Evolutionary conservation across 2,888 invertebrate species (phyloP), one percentile per base, ranked within the genome.

Genomic region (Ditula angustiorana): DNA sequence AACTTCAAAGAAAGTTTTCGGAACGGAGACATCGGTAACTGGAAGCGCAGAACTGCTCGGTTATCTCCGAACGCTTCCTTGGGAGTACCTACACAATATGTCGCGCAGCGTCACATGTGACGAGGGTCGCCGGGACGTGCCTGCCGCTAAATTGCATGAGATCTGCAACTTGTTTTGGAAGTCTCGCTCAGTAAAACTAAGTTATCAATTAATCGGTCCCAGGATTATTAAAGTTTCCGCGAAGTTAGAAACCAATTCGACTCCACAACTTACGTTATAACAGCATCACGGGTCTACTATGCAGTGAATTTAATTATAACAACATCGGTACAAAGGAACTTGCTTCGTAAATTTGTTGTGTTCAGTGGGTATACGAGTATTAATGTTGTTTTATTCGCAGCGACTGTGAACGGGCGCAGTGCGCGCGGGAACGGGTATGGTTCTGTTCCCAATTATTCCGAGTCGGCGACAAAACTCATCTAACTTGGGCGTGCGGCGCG

Each of bases 401-500:
- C 50, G 19, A 49, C 41, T 23, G 57, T 44, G 10, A 52, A 16
- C 13, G 44, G 21, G 30, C 33, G 61, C 46, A 47, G 26, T 13
- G 41, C 41, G 41, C 49, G 37, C 55, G 26, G 0, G 35, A 64
- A 52, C 52, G 44, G 63, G 56, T 28, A 47, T 21, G 37, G 56
- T 46, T 49, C 58, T 53, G 64, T 53, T 53, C 16, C 59, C 64
- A 64, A 64, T 64, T 64, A 64, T 64, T 64, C 64, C 53, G 63
- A 64, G 52, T 37, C 63, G 28, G 21, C 59, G 64, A 47, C 58
- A 35, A 64, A 64, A 64, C 64, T 64, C 64, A 64, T 64, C 64
- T 64, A 64, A 64, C 64, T 64, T 64, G 16, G 56, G 37, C 56
- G 56, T 33, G 52, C 57, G 56, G 52, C 57, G 56, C 57, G 55